A percentile compares a stretch with the other conserved stretches of the same genome.
Evolutionary conservation across 2,888 invertebrate species (phyloP).

Genomic region (Andrena camellia): DNA sequence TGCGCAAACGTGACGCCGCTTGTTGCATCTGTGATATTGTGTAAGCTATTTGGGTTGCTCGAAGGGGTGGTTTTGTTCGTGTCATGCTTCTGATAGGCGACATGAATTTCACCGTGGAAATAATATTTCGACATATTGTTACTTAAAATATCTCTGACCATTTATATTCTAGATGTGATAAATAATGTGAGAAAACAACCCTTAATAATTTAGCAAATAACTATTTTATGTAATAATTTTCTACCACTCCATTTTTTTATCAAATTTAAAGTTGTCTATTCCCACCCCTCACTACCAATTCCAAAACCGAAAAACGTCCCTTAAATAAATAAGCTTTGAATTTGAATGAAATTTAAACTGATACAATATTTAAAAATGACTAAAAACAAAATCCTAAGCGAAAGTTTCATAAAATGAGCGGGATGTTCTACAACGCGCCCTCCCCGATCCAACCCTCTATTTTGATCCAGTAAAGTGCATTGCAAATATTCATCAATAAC

Average conservation of each 20-base stretch:
- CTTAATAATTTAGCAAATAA: no score
- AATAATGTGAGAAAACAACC: neutral
- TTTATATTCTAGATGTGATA: neutral
- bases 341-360: no score
- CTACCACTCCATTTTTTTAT: no score
- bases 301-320: no score
- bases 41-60: slow-evolving; percentile 41
- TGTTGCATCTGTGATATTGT: slow-evolving; percentile 43
- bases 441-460: neutral
- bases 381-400: no score
- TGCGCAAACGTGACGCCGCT: slow-evolving; percentile 24
- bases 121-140: neutral
- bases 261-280: no score
- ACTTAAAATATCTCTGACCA: neutral
- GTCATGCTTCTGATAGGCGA: neutral
- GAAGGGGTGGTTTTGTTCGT: neutral
- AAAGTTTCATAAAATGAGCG: neutral
- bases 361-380: neutral
- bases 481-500: slow-evolving; percentile 35
- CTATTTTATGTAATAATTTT: no score
- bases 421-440: neutral
- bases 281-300: no score
- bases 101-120: neutral
- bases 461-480: neutral
- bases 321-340: no score